Conservation (phyloP, 1,140 invertebrate species). For the Streblospio benedicti region DNA sequence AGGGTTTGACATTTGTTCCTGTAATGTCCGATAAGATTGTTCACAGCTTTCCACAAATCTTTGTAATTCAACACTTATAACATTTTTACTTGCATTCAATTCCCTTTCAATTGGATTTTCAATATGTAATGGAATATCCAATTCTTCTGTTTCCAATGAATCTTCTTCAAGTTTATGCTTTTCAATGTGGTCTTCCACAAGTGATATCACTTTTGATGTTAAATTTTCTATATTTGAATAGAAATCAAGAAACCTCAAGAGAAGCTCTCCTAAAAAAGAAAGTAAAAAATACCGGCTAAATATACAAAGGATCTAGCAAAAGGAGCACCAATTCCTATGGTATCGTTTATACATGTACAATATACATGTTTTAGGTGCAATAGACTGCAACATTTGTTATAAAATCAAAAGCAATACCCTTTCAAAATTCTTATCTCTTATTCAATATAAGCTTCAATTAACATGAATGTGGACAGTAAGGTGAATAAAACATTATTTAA, state of each 20-base stretch:
- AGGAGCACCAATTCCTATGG: background rate
- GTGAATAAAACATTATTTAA: too few species aligned
- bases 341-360: background rate
- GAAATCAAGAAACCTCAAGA: background rate
- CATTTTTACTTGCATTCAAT: background rate
- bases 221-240: background rate
- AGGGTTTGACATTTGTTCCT: too few species aligned
- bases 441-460: background rate
- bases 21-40: too few species aligned
- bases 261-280: background rate
- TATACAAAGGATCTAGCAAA: background rate
- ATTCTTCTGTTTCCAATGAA: background rate
- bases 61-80: too few species aligned
- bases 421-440: background rate
- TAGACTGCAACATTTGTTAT: background rate
- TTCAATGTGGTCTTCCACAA: background rate
- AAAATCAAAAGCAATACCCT: background rate
- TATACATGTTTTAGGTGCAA: background rate
- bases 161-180: too few species aligned
- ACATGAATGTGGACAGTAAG: too few species aligned
- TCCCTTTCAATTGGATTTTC: background rate
- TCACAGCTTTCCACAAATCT: too few species aligned
- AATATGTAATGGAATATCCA: background rate
- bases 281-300: background rate
- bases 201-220: background rate